phyloP scores from a whole-genome alignment of 2,888 invertebrate species.

The Mystacides longicornis region DNA sequence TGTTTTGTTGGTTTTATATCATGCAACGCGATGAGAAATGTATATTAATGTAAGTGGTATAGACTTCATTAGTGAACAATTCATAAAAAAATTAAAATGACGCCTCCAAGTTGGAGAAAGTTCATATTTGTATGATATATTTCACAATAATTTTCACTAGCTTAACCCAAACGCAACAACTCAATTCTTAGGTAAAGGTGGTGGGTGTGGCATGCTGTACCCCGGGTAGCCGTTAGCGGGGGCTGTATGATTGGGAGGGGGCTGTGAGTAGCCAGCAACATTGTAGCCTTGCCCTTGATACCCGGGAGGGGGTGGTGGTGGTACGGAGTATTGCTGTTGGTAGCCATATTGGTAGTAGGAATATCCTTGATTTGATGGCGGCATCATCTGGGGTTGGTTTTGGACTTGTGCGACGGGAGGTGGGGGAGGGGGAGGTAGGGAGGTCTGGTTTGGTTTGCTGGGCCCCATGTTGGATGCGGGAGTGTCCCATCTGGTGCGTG shows the following conservation, averaged over 20 bases:
- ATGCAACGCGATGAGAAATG: too few relatives aligned
- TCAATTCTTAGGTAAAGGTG: conserved; percentile 24
- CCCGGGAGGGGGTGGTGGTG: conserved; percentile 18
- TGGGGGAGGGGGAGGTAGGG: conserved; percentile 1
- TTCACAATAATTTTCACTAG: too few relatives aligned
- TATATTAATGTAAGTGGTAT: too few relatives aligned
- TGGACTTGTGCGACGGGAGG: neutral
- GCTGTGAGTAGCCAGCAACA: conserved; percentile 9
- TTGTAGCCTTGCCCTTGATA: conserved; percentile 17
- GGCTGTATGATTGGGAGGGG: conserved; percentile 17
- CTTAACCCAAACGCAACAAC: neutral
- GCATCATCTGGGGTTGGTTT: conserved; percentile 1
- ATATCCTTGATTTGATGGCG: conserved; percentile 12
- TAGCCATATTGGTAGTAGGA: conserved; percentile 12
- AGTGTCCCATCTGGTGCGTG: neutral
- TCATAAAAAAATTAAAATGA: too few relatives aligned
- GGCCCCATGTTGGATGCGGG: neutral
- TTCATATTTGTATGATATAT: too few relatives aligned
- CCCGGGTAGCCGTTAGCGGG: conserved; percentile 23
- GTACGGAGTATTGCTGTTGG: conserved; percentile 16
- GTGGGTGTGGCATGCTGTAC: conserved; percentile 14
- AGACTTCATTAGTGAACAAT: too few relatives aligned
- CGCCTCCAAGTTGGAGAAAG: too few relatives aligned
- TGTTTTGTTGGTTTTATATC: too few relatives aligned
- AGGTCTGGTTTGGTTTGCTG: neutral